Evolutionary conservation across 2,797 vertebrate genomes (phyloP), one percentile per base, ranked within the genome.

Genomic region (Hydrolagus colliei): DNA sequence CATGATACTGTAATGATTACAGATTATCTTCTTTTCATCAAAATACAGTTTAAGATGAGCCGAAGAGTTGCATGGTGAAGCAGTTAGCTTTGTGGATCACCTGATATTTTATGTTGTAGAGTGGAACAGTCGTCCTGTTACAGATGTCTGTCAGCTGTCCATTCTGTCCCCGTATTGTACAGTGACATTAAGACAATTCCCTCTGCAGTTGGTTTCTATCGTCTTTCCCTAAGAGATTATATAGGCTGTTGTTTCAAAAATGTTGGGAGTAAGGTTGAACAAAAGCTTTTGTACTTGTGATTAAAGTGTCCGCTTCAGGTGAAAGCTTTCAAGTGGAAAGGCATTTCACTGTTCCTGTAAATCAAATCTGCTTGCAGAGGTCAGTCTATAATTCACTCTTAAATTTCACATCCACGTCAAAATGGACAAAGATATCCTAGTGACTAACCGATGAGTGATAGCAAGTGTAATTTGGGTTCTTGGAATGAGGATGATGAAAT

Each of bases 401-500:
- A 20, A 9, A 71, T 84, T 84, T 16, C 32, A 71, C 79, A 67
- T 9, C 16, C 65, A 84, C 71, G 9, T 71, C 71, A 1, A 67
- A n/a, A 20, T 61, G 14, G 10, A 68, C 32, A 10, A 71, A 76
- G 74, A 71, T 84, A 68, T n/a, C 4, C 41, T 84, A 9, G 14
- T 4, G 16, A 32, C 4, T 20, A 9, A 41, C 52, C 68, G 22
- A n/a, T 10, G 32, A 84, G 63, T 80, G 63, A 35, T 67, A 32
- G 63, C 78, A 80, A 67, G 65, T 35, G 2, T 84, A 84, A 27
- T 52, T 68, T 84, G 11, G 67, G 32, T 84, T 68, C 65, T 68
- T n/a, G 16, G 32, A 27, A 84, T 52, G 65, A 32, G 13, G 32
- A 5, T 82, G 27, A 68, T 82, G 63, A 82, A 32, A 82, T 84